These are phyloP conservation scores for Aphelenchoides fujianensis DNA, from an alignment of 1,140 invertebrate genomes.

Conservation along the genomic window DNA sequence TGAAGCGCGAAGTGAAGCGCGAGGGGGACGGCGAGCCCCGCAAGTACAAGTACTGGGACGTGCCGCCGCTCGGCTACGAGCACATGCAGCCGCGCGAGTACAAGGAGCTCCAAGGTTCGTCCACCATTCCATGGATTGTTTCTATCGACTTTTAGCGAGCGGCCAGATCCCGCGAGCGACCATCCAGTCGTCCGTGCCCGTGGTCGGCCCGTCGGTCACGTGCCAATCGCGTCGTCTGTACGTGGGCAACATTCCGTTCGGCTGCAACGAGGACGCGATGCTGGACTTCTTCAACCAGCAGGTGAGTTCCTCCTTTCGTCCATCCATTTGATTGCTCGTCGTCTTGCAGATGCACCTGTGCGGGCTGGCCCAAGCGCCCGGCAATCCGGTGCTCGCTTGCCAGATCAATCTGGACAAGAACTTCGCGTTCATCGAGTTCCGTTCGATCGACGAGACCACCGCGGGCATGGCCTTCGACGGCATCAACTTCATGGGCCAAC, in stretches of 20 bases:
- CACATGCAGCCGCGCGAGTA: constrained; percentile 92
- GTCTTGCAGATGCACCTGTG: constrained; percentile 84
- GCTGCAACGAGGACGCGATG: constrained; percentile 89
- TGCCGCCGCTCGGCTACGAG: constrained; percentile 95
- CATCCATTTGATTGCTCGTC: no score
- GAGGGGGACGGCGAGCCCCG: constrained; percentile 23
- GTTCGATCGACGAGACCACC: constrained; percentile 99
- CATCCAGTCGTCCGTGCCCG: constrained; percentile 79
- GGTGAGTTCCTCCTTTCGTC: constrained; percentile 39
- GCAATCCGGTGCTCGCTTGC: constrained; percentile 95
- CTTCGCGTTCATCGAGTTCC: constrained; percentile 95
- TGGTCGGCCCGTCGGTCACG: constrained; percentile 95
- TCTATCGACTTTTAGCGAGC: constrained; percentile 71
- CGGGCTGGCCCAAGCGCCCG: constrained; percentile 93
- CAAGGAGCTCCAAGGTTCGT: constrained; percentile 70
- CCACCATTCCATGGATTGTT: no score
- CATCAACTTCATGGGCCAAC: constrained; percentile 98
- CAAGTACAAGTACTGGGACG: constrained; percentile 87
- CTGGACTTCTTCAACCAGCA: constrained; percentile 99
- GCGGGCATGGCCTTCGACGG: constrained; percentile 99
- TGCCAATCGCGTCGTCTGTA: constrained; percentile 90
- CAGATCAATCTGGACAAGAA: constrained; percentile 99
- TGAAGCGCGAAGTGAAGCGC: no score
- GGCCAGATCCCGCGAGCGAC: constrained; percentile 90
- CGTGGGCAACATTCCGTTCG: constrained; percentile 99